A percentile compares a stretch with the other conserved stretches of the same genome.
These are phyloP conservation scores for Helicorthomorpha holstii DNA, from an alignment of 1,140 invertebrate species.

Conservation along the genomic window DNA sequence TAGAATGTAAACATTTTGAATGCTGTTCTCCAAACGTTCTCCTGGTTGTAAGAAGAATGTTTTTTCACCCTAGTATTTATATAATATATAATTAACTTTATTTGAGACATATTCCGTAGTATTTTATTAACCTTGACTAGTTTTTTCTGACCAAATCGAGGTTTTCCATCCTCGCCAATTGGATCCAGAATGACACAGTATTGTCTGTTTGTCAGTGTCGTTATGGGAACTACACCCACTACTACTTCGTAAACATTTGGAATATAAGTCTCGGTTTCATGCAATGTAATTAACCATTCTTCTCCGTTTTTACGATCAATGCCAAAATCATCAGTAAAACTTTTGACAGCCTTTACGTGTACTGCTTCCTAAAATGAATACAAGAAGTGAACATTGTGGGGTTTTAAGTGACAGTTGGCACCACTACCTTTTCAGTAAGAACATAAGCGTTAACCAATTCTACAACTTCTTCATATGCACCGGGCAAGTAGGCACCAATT, in stretches of 20 bases:
- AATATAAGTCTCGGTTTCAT: constrained; percentile 32
- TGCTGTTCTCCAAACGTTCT: constrained; percentile 29
- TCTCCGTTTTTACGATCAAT: constrained; percentile 32
- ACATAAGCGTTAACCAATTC: constrained; percentile 31
- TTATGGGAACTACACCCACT: constrained; percentile 28
- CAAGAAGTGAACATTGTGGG: background rate
- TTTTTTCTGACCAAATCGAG: constrained; percentile 31
- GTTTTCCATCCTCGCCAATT: constrained; percentile 26
- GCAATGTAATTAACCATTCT: constrained; percentile 32
- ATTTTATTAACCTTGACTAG: constrained; percentile 23
- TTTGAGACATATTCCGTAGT: background rate
- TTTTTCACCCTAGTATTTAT: constrained; percentile 26
- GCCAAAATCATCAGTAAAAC: constrained; percentile 31
- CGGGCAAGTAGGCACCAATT: constrained; percentile 32
- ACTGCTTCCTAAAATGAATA: constrained; percentile 26
- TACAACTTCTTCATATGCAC: constrained; percentile 33
- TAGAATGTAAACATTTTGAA: constrained; percentile 31
- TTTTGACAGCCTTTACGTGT: constrained; percentile 28
- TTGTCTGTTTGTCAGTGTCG: constrained; percentile 29
- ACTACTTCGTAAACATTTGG: constrained; percentile 35
- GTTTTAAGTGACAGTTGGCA: background rate
- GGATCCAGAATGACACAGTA: constrained; percentile 34
- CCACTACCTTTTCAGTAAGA: constrained; percentile 29
- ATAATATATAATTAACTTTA: background rate
- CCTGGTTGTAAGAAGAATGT: constrained; percentile 34